Conservation (phyloP, 2,113 vertebrate genomes). For the Hippopotamus amphibius region DNA sequence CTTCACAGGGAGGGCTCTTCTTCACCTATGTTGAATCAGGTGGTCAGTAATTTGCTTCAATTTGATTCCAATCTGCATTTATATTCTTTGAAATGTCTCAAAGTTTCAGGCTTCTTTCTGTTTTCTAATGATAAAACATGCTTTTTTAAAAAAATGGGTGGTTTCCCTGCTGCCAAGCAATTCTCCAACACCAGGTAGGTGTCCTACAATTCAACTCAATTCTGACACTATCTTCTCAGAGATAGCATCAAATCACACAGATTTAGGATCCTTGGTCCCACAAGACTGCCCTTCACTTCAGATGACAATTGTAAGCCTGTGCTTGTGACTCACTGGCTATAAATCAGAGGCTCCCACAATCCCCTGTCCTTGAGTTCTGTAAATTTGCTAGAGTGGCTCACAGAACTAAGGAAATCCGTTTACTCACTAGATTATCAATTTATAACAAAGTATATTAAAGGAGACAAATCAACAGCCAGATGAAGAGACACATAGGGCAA, state of each 20-base stretch:
- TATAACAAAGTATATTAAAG: conserved; percentile 22
- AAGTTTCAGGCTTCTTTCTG: conserved; percentile 13
- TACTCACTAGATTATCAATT: not conserved
- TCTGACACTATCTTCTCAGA: not conserved
- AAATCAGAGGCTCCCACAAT: not conserved
- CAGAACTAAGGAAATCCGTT: not conserved
- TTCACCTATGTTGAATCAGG: not conserved
- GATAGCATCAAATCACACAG: not conserved
- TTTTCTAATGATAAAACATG: conserved; percentile 19
- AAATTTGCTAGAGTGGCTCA: not conserved
- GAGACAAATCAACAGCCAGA: not conserved
- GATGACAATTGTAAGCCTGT: not conserved
- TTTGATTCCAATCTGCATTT: not conserved
- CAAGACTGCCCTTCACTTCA: not conserved
- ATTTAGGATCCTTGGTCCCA: not conserved
- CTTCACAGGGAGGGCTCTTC: not conserved
- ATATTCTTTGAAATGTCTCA: not conserved
- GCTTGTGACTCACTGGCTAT: not conserved
- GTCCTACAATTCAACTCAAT: not conserved
- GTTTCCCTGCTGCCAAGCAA: not conserved
- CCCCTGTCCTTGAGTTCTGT: not conserved
- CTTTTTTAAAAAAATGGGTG: not conserved
- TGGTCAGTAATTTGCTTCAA: not conserved
- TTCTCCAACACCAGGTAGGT: not conserved
- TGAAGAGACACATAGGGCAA: not conserved